Percentiles rank a stretch among this genome's conserved stretches.
Conservation (phyloP, 2,797 vertebrate species). For the Smutsia gigantea region DNA sequence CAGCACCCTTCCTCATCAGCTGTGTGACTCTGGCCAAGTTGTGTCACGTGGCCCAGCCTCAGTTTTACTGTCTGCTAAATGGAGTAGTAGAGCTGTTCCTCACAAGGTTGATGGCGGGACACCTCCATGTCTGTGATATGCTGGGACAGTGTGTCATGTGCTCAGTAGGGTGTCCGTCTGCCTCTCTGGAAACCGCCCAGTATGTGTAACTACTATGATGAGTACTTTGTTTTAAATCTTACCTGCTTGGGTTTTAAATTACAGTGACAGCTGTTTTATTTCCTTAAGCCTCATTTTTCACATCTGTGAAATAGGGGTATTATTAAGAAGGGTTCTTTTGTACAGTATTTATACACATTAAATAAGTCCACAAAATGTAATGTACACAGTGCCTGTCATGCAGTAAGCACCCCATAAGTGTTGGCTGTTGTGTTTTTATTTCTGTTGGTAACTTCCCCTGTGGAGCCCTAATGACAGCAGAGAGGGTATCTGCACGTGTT, state of each 20-base stretch:
- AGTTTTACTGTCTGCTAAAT: neutral
- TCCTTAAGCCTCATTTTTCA: neutral
- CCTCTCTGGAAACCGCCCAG: neutral
- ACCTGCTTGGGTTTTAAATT: neutral
- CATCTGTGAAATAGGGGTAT: neutral
- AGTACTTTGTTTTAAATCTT: neutral
- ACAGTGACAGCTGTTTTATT: neutral
- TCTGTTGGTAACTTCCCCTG: neutral
- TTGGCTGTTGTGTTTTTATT: neutral
- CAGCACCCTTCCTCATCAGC: fast-evolving
- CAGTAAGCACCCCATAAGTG: neutral
- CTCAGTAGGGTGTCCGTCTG: too few relatives aligned
- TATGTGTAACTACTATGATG: neutral
- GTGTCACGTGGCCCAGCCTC: neutral
- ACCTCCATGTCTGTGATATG: neutral
- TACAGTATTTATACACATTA: neutral
- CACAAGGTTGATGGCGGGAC: neutral
- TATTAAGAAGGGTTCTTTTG: neutral
- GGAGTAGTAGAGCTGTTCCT: neutral
- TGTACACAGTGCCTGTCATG: neutral
- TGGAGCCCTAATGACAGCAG: neutral
- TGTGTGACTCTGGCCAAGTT: fast-evolving
- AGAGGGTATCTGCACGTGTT: neutral
- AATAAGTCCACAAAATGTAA: neutral
- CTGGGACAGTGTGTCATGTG: neutral